A percentile compares a stretch with the other conserved stretches of the same genome.
Evolutionary conservation across 2,888 invertebrate genomes (phyloP).

Genomic region (Volucella inflata): DNA sequence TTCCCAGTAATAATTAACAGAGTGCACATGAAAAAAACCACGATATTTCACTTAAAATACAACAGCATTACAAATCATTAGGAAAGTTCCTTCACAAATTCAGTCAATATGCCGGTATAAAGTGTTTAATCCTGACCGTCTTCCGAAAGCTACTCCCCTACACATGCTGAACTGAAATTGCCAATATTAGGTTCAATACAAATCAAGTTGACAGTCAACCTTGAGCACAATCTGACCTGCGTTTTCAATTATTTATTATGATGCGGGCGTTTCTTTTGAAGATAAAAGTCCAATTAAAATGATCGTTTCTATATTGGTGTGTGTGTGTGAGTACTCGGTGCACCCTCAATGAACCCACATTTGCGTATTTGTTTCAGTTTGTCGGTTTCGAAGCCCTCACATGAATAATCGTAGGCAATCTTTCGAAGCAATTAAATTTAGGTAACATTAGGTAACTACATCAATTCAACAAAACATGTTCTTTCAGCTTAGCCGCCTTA

Average conservation of each 20-base stretch:
- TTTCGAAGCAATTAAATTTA: slow-evolving; percentile 44
- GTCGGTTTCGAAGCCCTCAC: slow-evolving; percentile 47
- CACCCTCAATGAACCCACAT: slow-evolving; percentile 52
- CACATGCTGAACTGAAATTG: no score
- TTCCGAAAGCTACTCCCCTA: no score
- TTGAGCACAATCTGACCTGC: no score
- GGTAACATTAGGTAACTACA: slow-evolving; percentile 46
- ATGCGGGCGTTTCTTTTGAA: slow-evolving; percentile 9
- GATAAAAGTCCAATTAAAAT: not conserved
- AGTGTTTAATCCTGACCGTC: no score
- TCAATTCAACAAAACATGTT: slow-evolving; percentile 70
- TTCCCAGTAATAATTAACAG: no score
- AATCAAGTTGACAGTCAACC: no score
- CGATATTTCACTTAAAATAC: no score
- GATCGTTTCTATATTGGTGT: slow-evolving; percentile 7
- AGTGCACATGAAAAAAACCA: no score
- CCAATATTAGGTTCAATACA: no score
- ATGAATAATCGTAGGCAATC: slow-evolving; percentile 35
- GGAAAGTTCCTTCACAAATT: no score
- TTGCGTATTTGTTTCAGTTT: slow-evolving; percentile 4
- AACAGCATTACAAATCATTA: no score
- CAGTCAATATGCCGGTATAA: no score
- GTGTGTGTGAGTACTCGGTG: not conserved
- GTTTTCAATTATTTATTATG: not conserved
- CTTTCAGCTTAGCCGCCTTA: slow-evolving; percentile 46